Base-by-base conservation (phyloP, 2,113 vertebrate genomes). In the Oryzias celebensis region DNA sequence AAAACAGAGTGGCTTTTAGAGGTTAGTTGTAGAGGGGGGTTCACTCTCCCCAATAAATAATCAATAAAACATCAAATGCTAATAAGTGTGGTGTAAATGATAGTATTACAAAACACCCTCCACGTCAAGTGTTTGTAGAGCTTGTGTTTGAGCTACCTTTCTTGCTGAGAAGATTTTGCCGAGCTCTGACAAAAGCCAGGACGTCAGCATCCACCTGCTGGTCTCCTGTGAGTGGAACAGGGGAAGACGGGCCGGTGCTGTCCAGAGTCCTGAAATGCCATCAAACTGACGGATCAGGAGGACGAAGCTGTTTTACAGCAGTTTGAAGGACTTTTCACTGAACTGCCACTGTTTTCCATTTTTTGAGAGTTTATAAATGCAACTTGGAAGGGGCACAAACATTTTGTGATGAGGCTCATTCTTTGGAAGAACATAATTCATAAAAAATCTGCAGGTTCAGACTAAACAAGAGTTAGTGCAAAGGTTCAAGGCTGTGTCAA, bases 161-260 rank as follows among this genome's bases (percentile, higher is more conserved):
- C 78, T 89, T 94, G 71, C 88, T 92, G 42, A 96, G 88, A 50
- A 98, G 85, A 57, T 54, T 94, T 74, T 96, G 90, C 64, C 96
- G 92, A 68, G 96, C 96, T 80, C 88, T 94, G 77, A 96, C 78
- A 85, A 99, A 99, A 43, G 94, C 96, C 85, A 95, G 72, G 73
- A 98, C 96, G 81, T 97, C 94, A 3, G 92, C 91, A 78, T 98
- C 96, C 0, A 90, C 90, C 85, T 92, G 87, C 46, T 86, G 90
- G 83, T 98, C 94, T 87, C 96, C 96, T 17, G 95, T 98, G 78
- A 96, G 88, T 2, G 92, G 91, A 68, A 96, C 65, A 47, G 93
- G 89, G 4, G 88, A 78, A 58, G 93, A 62, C 12, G 91, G 78
- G 12, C 87, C 58, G 4, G 70, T 69, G 45, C 84, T 62, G 58